A percentile compares a stretch with the other conserved stretches of the same genome.
Conservation (phyloP, 2,888 invertebrate genomes). For the Megaustenia siamemsis region DNA sequence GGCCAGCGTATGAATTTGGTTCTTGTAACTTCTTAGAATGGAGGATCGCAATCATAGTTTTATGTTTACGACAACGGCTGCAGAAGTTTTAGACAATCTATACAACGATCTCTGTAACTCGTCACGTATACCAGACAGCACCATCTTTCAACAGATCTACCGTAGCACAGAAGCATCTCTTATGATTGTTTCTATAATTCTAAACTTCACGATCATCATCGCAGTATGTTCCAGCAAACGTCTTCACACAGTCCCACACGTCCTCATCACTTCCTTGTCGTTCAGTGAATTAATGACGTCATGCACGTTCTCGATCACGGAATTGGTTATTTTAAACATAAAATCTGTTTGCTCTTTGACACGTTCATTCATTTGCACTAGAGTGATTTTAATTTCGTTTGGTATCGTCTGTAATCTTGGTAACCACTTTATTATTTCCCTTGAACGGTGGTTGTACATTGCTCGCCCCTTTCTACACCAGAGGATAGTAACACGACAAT, state of each 20-base stretch:
- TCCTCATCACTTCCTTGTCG: neutral
- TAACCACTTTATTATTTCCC: neutral
- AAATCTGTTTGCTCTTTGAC: neutral
- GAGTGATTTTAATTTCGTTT: neutral
- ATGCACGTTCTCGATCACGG: neutral
- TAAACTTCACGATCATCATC: neutral
- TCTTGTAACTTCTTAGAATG: no score
- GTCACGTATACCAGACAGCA: no score
- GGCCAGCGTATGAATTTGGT: no score
- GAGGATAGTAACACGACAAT: neutral
- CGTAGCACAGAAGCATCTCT: no score
- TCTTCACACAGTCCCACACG: neutral
- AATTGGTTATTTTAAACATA: neutral
- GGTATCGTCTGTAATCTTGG: neutral
- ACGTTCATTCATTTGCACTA: neutral
- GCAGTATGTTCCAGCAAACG: neutral
- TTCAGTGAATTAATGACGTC: neutral
- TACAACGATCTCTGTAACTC: no score
- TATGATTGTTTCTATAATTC: no score
- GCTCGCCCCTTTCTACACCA: conserved; percentile 7
- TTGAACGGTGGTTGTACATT: conserved; percentile 6
- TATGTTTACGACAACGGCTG: no score
- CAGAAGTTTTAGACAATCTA: no score
- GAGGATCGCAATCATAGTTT: no score
- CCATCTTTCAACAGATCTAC: no score